Evolutionary conservation across 2,113 vertebrate species (phyloP).

Genomic region (Elephantulus edwardii): DNA sequence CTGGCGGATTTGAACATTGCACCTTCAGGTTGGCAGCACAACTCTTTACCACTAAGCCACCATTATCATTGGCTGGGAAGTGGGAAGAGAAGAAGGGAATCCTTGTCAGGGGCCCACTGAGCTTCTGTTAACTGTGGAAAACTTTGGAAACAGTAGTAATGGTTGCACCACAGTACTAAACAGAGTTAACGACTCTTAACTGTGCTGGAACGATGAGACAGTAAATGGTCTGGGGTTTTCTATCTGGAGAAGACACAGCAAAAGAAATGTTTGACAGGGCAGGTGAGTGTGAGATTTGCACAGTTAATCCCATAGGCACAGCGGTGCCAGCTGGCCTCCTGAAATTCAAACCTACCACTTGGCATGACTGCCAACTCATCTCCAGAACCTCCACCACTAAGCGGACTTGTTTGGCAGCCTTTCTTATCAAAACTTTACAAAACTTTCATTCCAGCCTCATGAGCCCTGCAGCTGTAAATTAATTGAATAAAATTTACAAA

Average conservation of each 20-base stretch:
- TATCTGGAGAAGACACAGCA: not conserved
- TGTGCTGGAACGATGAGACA: too few relatives aligned
- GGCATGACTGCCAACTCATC: conserved; percentile 69
- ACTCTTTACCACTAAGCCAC: too few relatives aligned
- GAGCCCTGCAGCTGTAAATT: conserved; percentile 85
- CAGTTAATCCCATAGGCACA: not conserved
- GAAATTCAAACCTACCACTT: conserved; percentile 42
- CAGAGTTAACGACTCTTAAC: too few relatives aligned
- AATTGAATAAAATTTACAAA: conserved; percentile 88
- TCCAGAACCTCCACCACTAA: conserved; percentile 71
- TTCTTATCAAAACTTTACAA: conserved; percentile 83
- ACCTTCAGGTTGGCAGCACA: too few relatives aligned
- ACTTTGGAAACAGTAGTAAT: too few relatives aligned
- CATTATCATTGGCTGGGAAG: too few relatives aligned
- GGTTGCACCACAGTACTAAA: too few relatives aligned
- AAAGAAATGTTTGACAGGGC: not conserved
- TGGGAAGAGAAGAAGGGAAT: too few relatives aligned
- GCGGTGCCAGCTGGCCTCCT: not conserved
- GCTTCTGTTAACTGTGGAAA: too few relatives aligned
- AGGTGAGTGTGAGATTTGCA: not conserved
- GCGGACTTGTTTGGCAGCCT: conserved; percentile 78
- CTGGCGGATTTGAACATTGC: too few relatives aligned
- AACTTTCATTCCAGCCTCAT: conserved; percentile 83
- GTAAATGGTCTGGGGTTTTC: too few relatives aligned
- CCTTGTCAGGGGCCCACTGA: too few relatives aligned